Base-by-base conservation (phyloP, 1,140 invertebrate genomes). In the Meteorus sp. region DNA sequence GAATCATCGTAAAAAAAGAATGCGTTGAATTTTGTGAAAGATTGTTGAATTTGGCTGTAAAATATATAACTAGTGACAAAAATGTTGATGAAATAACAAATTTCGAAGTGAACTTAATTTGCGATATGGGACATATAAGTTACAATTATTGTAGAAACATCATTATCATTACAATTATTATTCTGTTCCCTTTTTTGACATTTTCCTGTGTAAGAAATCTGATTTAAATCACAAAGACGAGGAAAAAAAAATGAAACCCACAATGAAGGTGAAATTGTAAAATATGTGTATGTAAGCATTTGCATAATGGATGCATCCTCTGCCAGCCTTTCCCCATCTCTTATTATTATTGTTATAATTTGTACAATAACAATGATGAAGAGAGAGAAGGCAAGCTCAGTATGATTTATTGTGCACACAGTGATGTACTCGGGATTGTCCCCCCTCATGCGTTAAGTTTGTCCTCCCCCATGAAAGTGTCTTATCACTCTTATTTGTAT, bases 1-100 rank as follows among this genome's bases (percentile, higher is more conserved):
- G n/a, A 39, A 47, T 59, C 60, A 37, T 61, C 45, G 20, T 61
- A 53, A 66, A 59, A 62, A 63, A 53, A 45, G 51, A 65, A 47
- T 61, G 67, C 64, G 66, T 75, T 68, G 74, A 63, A 72, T 70
- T 71, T 76, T 69, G 71, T 68, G 68, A 61, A 74, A 50, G 71
- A 72, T 78, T 77, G 76, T 78, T 78, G 70, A 78, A 76, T 77
- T 78, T 77, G 73, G 72, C 74, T 78, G 76, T 78, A 77, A 74
- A 70, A 68, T 76, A 68, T 72, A 66, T 72, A 73, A 71, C 71
- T 71, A 78, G 67, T 61, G 63, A 60, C 61, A 65, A 70, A 13
- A 48, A 60, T 58, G 62, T 56, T 65, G 55, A 47, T 57, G 19
- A 31, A 37, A 67, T 71, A 69, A 66, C 65, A 55, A 11, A 75